A percentile compares a stretch with the other conserved stretches of the same genome.
These are phyloP conservation scores for Spinibarbus caldwelli DNA, from an alignment of 2,797 vertebrate genomes.

Conservation along the genomic window DNA sequence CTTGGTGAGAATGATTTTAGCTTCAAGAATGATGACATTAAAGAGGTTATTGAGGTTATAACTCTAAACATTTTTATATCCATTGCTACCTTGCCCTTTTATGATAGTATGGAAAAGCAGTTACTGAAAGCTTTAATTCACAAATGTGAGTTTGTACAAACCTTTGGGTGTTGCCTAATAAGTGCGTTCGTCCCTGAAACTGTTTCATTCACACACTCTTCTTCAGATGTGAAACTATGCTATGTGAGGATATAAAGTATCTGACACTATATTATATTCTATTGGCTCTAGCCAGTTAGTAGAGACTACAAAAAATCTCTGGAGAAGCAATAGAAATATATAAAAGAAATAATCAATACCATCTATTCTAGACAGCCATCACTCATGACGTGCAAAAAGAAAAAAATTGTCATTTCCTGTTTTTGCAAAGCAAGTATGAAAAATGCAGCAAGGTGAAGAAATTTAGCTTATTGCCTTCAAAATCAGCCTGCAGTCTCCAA, in stretches of 20 bases:
- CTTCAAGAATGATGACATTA: background rate
- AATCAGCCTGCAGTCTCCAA: slow-evolving; percentile 42
- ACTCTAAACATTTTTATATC: background rate
- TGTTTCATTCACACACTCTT: background rate
- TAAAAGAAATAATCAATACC: background rate
- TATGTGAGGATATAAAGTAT: background rate
- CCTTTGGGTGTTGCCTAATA: background rate
- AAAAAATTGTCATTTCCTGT: background rate
- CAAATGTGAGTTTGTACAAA: slow-evolving; percentile 9
- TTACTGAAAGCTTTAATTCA: slow-evolving; percentile 1
- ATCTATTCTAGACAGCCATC: background rate
- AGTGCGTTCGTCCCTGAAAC: background rate
- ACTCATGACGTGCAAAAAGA: background rate
- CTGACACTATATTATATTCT: background rate
- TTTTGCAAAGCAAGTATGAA: background rate
- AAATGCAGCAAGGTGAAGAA: background rate
- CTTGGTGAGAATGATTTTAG: background rate
- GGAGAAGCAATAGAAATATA: background rate
- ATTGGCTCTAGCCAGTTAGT: background rate
- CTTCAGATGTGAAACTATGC: background rate
- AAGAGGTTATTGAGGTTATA: background rate
- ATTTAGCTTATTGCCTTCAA: slow-evolving; percentile 12
- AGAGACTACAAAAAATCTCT: background rate
- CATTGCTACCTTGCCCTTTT: background rate
- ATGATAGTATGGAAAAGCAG: background rate